Conservation (phyloP, 1,140 invertebrate species). For the Nebria ingens region DNA sequence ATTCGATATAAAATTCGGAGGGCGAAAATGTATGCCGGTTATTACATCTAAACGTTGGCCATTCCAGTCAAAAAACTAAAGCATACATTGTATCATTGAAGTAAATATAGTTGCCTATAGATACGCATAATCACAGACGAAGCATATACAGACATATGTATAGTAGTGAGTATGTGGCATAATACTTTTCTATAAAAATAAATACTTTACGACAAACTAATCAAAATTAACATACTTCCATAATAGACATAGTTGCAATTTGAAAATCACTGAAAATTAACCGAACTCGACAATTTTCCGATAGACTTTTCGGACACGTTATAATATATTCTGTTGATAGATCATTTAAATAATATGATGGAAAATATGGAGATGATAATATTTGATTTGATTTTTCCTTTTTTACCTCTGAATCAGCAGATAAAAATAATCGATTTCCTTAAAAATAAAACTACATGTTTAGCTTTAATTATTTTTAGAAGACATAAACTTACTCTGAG, state of each 20-base stretch:
- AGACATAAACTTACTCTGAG: background rate
- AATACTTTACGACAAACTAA: background rate
- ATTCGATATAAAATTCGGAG: constrained; percentile 53
- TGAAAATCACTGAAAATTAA: constrained; percentile 62
- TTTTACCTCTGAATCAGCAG: constrained; percentile 34
- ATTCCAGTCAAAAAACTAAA: constrained; percentile 60
- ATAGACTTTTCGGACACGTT: constrained; percentile 37
- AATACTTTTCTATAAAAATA: too few relatives aligned
- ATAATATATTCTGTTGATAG: constrained; percentile 56
- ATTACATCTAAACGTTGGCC: constrained; percentile 53
- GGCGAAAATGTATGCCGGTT: constrained; percentile 55
- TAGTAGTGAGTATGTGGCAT: too few relatives aligned
- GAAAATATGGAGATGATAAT: constrained; percentile 59
- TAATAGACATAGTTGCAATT: constrained; percentile 52
- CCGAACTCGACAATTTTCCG: constrained; percentile 45
- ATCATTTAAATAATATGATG: constrained; percentile 55
- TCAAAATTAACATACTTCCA: constrained; percentile 43
- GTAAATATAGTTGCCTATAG: too few relatives aligned
- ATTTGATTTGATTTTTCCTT: constrained; percentile 31
- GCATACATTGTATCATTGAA: too few relatives aligned
- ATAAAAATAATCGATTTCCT: constrained; percentile 53
- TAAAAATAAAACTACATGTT: constrained; percentile 16
- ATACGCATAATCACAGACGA: too few relatives aligned
- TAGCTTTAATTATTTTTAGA: constrained; percentile 1
- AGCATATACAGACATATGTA: too few relatives aligned